Evolutionary conservation across 2,888 invertebrate species (phyloP).

Genomic region (Eilema caniola): DNA sequence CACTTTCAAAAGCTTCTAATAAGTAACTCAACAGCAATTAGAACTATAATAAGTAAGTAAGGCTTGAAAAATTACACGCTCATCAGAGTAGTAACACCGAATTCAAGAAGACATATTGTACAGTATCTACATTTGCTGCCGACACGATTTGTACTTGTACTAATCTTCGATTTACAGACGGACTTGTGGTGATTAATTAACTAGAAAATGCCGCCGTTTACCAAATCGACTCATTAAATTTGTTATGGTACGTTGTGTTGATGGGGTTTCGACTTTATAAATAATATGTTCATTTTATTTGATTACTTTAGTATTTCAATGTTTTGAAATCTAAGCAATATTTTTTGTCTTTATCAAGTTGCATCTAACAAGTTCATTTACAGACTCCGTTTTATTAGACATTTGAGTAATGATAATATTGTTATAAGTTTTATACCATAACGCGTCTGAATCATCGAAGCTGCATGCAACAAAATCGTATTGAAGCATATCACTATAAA

Average conservation of each 20-base stretch:
- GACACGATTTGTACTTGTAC: conserved; percentile 46
- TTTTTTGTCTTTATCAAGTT: neutral
- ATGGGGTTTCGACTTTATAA: conserved; percentile 27
- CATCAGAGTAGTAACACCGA: conserved; percentile 40
- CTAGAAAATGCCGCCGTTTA: conserved; percentile 44
- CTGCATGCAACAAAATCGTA: conserved; percentile 41
- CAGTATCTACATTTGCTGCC: conserved; percentile 34
- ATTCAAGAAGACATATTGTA: conserved; percentile 49
- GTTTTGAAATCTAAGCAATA: neutral
- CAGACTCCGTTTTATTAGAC: neutral
- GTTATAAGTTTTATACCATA: conserved; percentile 7
- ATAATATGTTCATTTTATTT: conserved; percentile 8
- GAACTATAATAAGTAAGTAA: conserved; percentile 45
- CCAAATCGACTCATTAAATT: conserved; percentile 39
- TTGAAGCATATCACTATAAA: conserved; percentile 52
- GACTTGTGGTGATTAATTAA: conserved; percentile 46
- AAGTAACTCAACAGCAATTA: conserved; percentile 44
- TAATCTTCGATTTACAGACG: conserved; percentile 48
- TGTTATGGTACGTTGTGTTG: conserved; percentile 32
- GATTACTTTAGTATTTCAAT: neutral
- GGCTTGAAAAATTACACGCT: conserved; percentile 50
- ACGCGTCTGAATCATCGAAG: conserved; percentile 26
- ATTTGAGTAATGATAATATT: neutral
- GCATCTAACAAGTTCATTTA: neutral
- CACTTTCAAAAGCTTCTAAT: conserved; percentile 24